Conservation (phyloP, 2,113 vertebrate genomes). For the Ophiodon elongatus region DNA sequence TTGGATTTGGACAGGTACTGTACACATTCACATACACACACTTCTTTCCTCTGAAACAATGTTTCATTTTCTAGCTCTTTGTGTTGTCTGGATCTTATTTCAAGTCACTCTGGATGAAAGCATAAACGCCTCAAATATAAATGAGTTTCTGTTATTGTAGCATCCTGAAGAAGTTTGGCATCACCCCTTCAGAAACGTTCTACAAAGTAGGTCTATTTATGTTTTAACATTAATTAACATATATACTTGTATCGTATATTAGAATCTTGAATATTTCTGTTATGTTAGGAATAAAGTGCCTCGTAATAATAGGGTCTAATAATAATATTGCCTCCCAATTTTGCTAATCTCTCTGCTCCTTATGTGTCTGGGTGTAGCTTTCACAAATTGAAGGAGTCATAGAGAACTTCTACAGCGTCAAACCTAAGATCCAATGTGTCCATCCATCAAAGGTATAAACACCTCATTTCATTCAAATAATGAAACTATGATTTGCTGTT, state of each 20-base stretch:
- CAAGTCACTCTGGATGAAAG: conserved; percentile 1
- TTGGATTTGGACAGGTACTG: conserved; percentile 72
- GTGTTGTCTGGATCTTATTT: conserved; percentile 1
- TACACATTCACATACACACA: background rate
- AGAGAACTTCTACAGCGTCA: conserved; percentile 67
- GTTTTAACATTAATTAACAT: background rate
- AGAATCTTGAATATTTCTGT: background rate
- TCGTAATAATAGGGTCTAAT: conserved; percentile 6
- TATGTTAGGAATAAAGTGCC: background rate
- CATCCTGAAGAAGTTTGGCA: conserved; percentile 69
- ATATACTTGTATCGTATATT: background rate
- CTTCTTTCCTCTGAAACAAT: background rate
- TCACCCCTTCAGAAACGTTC: conserved; percentile 69
- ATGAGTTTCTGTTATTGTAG: conserved; percentile 63
- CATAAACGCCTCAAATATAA: background rate
- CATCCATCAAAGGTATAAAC: conserved; percentile 63
- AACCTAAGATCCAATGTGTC: conserved; percentile 76
- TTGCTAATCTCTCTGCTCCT: background rate
- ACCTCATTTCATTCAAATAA: background rate
- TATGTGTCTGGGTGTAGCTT: conserved; percentile 61
- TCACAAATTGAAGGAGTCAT: conserved; percentile 72
- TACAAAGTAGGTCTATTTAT: conserved; percentile 66
- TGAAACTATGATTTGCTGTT: background rate
- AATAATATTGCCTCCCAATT: background rate
- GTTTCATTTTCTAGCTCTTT: background rate